Conservation (phyloP, 2,797 vertebrate genomes). For the Chlorospingus semifuscus region DNA sequence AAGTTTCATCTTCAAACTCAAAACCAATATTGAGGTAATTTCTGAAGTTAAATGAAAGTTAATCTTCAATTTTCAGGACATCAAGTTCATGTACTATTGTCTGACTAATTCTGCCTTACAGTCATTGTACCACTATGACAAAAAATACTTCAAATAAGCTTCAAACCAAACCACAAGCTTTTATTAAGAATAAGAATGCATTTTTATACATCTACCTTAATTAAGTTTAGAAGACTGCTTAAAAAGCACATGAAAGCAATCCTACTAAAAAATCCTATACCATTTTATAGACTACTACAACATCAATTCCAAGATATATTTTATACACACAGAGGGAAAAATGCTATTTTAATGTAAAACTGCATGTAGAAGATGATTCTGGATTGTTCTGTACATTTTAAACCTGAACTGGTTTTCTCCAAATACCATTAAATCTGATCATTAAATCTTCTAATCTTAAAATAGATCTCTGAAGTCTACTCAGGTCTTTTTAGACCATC, state of each 20-base stretch:
- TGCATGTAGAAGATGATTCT: not conserved
- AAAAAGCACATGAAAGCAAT: not conserved
- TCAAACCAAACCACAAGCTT: not conserved
- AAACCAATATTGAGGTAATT: not conserved
- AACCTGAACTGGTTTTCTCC: not conserved
- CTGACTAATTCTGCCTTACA: not conserved
- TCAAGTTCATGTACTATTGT: not conserved
- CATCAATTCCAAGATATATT: not conserved
- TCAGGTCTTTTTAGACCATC: not conserved
- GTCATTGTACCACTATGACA: not conserved
- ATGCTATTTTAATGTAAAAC: not conserved
- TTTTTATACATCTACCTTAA: not conserved
- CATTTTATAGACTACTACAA: not conserved
- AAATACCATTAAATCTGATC: not conserved
- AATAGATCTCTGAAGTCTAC: not conserved
- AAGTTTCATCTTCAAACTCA: not conserved
- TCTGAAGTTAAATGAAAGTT: not conserved
- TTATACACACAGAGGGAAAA: not conserved
- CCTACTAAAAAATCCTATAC: not conserved
- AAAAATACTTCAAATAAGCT: not conserved
- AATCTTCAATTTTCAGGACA: not conserved
- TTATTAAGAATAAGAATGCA: not conserved
- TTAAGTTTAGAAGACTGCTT: not conserved
- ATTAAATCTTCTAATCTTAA: not conserved
- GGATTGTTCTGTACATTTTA: not conserved